Evolutionary conservation across 2,113 vertebrate species (phyloP).

Genomic region (Prunella himalayana): DNA sequence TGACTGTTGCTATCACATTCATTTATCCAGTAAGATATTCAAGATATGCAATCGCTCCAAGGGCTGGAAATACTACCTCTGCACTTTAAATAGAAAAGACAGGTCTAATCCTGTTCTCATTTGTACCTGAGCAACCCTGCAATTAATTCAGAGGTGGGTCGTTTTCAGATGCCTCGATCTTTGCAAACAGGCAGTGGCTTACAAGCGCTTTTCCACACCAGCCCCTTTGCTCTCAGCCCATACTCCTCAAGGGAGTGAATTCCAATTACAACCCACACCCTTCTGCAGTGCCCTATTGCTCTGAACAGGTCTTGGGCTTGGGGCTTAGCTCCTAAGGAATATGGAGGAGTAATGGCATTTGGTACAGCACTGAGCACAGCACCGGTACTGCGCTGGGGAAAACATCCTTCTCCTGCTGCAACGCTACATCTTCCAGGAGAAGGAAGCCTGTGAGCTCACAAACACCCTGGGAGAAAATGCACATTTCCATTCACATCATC

Average conservation of each 20-base stretch:
- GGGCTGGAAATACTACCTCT: background rate
- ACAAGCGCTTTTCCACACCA: background rate
- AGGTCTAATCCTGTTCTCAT: background rate
- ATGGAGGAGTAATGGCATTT: background rate
- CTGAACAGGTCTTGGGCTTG: background rate
- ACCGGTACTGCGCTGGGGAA: fast-evolving
- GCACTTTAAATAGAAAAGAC: background rate
- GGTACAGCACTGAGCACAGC: background rate
- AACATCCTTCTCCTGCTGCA: background rate
- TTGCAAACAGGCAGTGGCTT: background rate
- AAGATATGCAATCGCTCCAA: background rate
- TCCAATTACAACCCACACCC: background rate
- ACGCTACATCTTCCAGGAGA: background rate
- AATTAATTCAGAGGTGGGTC: background rate
- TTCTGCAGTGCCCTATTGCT: background rate
- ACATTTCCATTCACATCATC: background rate
- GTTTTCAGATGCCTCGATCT: background rate
- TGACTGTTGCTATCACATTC: background rate
- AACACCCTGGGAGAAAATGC: background rate
- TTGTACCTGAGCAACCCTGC: background rate
- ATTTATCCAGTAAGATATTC: background rate
- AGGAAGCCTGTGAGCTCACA: background rate
- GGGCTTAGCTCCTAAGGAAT: background rate
- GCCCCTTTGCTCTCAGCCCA: background rate
- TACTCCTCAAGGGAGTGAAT: background rate